Conservation (phyloP, 2,797 vertebrate genomes). For the Fistularia tabacaria region DNA sequence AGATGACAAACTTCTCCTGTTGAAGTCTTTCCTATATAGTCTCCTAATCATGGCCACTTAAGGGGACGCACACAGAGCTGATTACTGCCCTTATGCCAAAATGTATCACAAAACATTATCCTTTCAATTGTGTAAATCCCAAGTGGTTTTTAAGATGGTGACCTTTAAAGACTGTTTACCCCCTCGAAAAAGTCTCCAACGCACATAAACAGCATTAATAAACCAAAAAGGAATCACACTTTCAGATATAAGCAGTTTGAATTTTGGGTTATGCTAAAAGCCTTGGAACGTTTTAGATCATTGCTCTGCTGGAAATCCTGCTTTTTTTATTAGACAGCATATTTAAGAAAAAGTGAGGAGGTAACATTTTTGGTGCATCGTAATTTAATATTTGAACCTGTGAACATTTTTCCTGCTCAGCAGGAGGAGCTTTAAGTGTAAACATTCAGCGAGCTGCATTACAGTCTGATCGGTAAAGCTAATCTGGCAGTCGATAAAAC, state of each 20-base stretch:
- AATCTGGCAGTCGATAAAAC: background rate
- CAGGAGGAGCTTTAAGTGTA: background rate
- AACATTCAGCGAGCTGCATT: too few species aligned
- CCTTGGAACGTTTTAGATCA: constrained; percentile 9
- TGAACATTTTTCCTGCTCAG: background rate
- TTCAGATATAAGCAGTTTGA: constrained; percentile 30
- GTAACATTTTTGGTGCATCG: background rate
- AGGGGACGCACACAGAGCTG: too few species aligned
- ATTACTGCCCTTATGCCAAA: too few species aligned
- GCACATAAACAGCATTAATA: constrained; percentile 62
- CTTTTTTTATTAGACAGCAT: constrained; percentile 14
- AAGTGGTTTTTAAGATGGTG: background rate
- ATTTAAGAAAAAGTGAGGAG: constrained; percentile 2
- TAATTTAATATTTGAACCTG: background rate
- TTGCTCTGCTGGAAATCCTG: constrained; percentile 8
- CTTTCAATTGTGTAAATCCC: background rate
- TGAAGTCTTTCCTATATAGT: too few species aligned
- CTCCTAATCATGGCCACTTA: too few species aligned
- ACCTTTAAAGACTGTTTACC: constrained; percentile 29
- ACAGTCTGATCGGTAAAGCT: background rate
- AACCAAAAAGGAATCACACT: constrained; percentile 36
- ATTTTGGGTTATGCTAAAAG: too few species aligned
- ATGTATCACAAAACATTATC: constrained; percentile 14
- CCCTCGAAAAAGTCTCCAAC: constrained; percentile 19
- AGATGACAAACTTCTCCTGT: too few species aligned